phyloP scores from a whole-genome alignment of 2,113 vertebrate species.

The Odontesthes bonariensis region DNA sequence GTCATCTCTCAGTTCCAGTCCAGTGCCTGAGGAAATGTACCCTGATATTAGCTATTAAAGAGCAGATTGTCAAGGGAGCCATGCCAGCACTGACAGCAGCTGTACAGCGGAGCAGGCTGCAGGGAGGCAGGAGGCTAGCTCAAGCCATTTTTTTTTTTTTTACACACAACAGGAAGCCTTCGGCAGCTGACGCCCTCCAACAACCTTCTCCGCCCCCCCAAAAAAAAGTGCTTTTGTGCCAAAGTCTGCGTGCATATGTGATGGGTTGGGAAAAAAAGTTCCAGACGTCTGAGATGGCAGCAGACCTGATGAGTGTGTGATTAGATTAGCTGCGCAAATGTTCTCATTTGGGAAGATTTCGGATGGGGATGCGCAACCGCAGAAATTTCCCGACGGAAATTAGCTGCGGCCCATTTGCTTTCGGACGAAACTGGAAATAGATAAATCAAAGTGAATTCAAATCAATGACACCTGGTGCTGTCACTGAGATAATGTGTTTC shows the following conservation, averaged over 20 bases:
- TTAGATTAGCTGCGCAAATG: constrained; percentile 45
- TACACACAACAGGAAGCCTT: constrained; percentile 22
- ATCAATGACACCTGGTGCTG: constrained; percentile 32
- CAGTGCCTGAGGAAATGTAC: constrained; percentile 84
- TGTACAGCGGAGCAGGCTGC: constrained; percentile 61
- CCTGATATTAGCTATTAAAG: constrained; percentile 87
- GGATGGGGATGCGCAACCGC: neutral
- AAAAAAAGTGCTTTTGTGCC: constrained; percentile 1
- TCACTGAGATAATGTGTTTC: constrained; percentile 26
- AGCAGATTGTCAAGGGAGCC: constrained; percentile 83
- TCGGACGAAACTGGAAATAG: constrained; percentile 40
- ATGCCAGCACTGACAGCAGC: constrained; percentile 75
- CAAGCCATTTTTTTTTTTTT: constrained; percentile 21
- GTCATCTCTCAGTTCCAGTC: constrained; percentile 81
- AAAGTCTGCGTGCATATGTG: neutral
- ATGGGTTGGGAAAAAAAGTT: constrained; percentile 39
- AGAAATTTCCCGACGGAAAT: constrained; percentile 53
- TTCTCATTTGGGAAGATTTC: constrained; percentile 33
- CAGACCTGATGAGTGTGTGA: constrained; percentile 55
- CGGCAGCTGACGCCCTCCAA: neutral
- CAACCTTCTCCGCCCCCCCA: neutral
- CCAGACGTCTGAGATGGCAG: constrained; percentile 25
- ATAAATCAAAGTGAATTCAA: constrained; percentile 55
- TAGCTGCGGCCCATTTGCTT: constrained; percentile 58
- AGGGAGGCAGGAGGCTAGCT: constrained; percentile 43